Conservation (phyloP, 2,888 invertebrate species). For the Nymphalis c-album region DNA sequence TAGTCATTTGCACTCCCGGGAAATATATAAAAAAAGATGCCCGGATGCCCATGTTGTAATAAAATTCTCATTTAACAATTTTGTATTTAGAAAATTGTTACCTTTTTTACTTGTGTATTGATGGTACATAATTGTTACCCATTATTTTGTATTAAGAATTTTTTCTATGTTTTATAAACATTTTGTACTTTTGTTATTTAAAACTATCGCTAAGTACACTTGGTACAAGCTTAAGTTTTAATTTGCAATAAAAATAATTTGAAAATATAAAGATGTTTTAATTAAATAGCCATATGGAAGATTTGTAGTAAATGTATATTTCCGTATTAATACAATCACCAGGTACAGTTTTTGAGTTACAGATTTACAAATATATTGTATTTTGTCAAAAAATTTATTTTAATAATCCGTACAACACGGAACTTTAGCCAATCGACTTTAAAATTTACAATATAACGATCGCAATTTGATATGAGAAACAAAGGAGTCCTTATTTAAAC, state of each 20-base stretch:
- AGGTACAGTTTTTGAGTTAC: conserved; percentile 79
- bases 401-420: conserved; percentile 59
- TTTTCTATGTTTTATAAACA: conserved; percentile 46
- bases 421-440: conserved; percentile 51
- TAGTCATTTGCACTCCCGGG: too few relatives aligned
- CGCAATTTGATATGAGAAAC: conserved; percentile 54
- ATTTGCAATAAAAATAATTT: conserved; percentile 68
- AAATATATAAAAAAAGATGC: background rate
- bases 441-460: conserved; percentile 55
- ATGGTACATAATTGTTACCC: conserved; percentile 9
- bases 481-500: conserved; percentile 54
- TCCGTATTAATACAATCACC: conserved; percentile 78
- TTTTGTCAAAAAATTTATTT: conserved; percentile 63
- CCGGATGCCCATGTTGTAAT: background rate
- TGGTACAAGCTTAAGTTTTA: conserved; percentile 62
- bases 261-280: conserved; percentile 41
- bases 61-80: background rate
- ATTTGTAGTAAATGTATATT: conserved; percentile 82
- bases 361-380: conserved; percentile 70
- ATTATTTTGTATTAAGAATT: conserved; percentile 33
- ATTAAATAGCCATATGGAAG: conserved; percentile 67
- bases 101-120: conserved; percentile 6
- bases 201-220: conserved; percentile 48
- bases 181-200: conserved; percentile 49
- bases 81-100: conserved; percentile 2